Evolutionary conservation across 2,113 vertebrate genomes (phyloP), one percentile per base, ranked within the genome.

Genomic region (Circaetus cinerascens): DNA sequence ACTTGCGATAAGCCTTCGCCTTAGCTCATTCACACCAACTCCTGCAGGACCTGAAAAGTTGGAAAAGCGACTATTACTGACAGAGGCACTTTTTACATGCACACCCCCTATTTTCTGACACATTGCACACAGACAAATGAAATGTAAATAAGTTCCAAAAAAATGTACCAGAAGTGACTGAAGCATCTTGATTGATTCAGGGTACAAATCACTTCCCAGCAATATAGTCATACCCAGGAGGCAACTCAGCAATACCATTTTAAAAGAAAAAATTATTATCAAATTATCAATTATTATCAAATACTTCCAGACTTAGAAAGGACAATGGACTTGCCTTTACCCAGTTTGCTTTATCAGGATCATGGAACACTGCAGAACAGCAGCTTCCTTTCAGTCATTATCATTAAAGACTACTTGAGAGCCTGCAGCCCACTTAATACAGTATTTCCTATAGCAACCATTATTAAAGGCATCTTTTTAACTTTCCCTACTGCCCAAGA

Each of bases 11-110:
- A 99, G 97, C 30, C 98, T 98, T 92, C 98, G 98, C 75, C 99
- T 98, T 29, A 99, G 98, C 97, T 99, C 99, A 71, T 99, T 99
- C 74, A 99, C 99, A 16, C 99, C 99, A 66, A 99, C 99, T 30
- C 99, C 99, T 64, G 99, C 98, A 0, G 99, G 99, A 91, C 99
- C 99, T 99, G 96, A 8, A 45, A 55, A 59, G 80, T 95, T 78
- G 53, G 62, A 75, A 90, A 63, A 73, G 75, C 23, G 45, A 41
- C 32, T 32, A 3, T 60, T 45, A 77, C 46, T 56, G 40, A n/a
- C 53, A 43, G n/a, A 46, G 27, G 19, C 38, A 62, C 55, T 69
- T 68, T 63, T 20, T 0, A 3, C 11, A 29, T 9, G 10, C n/a
- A 18, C 9, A 4, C 2, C 10, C 32, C 22, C 21, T 10, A 25